Conservation (phyloP, 2,113 vertebrate genomes). For the Pipra filicauda region DNA sequence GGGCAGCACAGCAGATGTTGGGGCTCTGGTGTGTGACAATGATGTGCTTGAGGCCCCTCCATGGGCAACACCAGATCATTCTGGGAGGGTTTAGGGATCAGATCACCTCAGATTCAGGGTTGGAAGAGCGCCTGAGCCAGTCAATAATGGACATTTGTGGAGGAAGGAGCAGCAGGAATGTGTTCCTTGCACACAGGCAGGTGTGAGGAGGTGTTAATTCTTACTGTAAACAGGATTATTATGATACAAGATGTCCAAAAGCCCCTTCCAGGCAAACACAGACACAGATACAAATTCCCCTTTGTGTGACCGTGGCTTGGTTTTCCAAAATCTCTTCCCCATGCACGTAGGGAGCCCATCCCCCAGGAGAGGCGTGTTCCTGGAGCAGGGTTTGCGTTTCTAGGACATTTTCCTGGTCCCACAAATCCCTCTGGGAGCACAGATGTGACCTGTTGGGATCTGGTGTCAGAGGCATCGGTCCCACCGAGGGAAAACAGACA, state of each 20-base stretch:
- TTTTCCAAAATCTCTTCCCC: background rate
- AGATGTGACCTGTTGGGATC: conserved; percentile 11
- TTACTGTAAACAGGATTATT: conserved; percentile 3
- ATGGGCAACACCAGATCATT: background rate
- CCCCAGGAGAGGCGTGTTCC: background rate
- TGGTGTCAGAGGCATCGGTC: background rate
- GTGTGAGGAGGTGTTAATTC: conserved; percentile 32
- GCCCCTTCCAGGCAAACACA: background rate
- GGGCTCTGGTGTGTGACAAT: background rate
- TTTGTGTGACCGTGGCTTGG: background rate
- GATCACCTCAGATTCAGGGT: background rate
- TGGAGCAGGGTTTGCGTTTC: background rate
- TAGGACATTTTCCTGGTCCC: background rate
- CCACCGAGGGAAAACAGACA: background rate
- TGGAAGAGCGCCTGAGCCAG: background rate
- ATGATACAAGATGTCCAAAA: conserved; percentile 10
- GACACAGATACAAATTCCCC: background rate
- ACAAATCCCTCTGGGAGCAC: conserved; percentile 3
- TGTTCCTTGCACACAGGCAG: background rate
- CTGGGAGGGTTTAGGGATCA: background rate
- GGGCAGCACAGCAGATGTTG: background rate
- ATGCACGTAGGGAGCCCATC: background rate
- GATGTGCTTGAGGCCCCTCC: too few relatives aligned
- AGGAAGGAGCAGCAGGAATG: background rate
- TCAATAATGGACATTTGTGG: background rate